These are phyloP conservation scores for Umimayanthus chanpuru DNA, from an alignment of 92 coral and sea anemone species.

Conservation along the genomic window DNA sequence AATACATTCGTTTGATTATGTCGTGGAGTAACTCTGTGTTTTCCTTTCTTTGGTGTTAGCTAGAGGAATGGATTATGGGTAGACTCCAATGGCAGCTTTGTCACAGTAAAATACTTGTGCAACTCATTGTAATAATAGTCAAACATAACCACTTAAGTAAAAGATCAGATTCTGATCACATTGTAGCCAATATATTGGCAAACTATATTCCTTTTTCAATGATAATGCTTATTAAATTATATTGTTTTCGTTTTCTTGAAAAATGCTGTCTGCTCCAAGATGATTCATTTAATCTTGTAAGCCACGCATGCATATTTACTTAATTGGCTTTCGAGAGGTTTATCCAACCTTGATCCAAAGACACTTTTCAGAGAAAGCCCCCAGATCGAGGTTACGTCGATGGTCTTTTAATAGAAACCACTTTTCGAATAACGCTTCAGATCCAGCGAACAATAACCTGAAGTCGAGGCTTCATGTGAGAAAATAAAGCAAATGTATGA, in stretches of 20 bases:
- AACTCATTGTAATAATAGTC: background rate
- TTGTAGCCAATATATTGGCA: conserved; percentile 38
- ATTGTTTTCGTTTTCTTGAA: background rate
- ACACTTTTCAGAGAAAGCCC: too few relatives aligned
- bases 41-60: background rate
- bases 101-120: conserved; percentile 2
- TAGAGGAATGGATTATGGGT: background rate
- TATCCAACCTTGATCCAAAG: too few relatives aligned
- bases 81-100: background rate
- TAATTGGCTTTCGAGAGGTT: too few relatives aligned
- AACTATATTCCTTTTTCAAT: background rate
- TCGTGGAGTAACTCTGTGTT: background rate
- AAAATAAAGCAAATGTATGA: too few relatives aligned
- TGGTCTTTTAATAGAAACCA: too few relatives aligned
- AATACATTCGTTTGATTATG: background rate
- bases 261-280: background rate
- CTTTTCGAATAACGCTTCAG: too few relatives aligned
- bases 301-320: too few relatives aligned
- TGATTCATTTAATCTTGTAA: too few relatives aligned
- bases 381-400: too few relatives aligned
- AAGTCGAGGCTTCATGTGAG: too few relatives aligned
- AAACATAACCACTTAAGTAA: conserved; percentile 7
- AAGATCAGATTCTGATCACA: conserved; percentile 44
- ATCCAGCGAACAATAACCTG: too few relatives aligned
- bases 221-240: conserved; percentile 1